Evolutionary conservation across 2,797 vertebrate genomes (phyloP), one percentile per base, ranked within the genome.

Genomic region (Syncerus caffer): DNA sequence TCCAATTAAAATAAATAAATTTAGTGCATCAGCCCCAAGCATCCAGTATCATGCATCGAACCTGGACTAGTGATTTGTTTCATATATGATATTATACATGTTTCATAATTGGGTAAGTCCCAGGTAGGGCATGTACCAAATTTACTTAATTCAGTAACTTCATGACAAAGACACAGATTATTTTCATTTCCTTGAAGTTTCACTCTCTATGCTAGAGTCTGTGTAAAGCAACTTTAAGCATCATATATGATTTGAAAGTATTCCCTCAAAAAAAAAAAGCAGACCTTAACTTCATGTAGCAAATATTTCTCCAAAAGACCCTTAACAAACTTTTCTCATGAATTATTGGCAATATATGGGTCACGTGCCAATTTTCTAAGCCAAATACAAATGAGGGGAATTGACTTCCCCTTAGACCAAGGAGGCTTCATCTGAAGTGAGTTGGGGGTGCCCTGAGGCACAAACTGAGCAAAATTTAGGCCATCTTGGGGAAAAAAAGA

Each of bases 401-500:
- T 64, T 64, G 0, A 4, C 4, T 64, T 86, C 17, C 17, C 12
- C 15, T 53, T 38, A 45, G 21, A 60, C 12, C 13, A 93, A 2
- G 76, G 42, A 31, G 21, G 3, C 4, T 27, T 51, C 17, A 50
- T 55, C 8, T 91, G 15, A 29, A 19, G 19, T 86, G 34, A 34
- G 9, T 12, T 80, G 53, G 14, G 7, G 29, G 2, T 50, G 25
- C 11, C 42, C 13, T 57, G 27, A 90, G 31, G 19, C 6, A 31
- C 1, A 27, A 55, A 11, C 7, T 50, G 7, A 79, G 25, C 11
- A 83, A 85, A 93, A 27, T 1, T 51, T 27, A 90, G 4, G 10
- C 10, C 47, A 12, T 29, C 1, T 14, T 38, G 11, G 6, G 17
- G 4, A 0, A 1, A 6, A 10, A 47, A 58, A 12, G 7, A n/a